Base-by-base conservation (phyloP, 2,888 invertebrate genomes). In the Hydrotaea cyrtoneurina region DNA sequence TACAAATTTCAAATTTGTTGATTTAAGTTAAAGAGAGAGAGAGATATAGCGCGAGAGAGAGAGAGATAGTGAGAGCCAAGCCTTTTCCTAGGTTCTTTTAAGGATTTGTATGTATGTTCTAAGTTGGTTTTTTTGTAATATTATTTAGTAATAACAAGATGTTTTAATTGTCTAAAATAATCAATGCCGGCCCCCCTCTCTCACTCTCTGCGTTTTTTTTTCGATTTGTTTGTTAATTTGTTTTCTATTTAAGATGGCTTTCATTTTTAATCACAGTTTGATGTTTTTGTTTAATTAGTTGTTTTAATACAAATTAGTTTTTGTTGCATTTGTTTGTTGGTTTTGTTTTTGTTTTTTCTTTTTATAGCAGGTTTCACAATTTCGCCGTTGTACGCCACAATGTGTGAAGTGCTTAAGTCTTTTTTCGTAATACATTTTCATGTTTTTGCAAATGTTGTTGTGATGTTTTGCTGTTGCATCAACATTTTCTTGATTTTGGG, bases 331-430 rank as follows among this genome's bases (percentile, higher is more conserved):
- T 83, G 69, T 74, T 83, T 50, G 7, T 26, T 59, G 62, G 57
- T 72, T n/a, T 50, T 43, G 43, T 74, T 74, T 50, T n/a, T 74
- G 43, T 26, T 21, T 74, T 74, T 50, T 7, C 59, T 59, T 82
- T 86, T 85, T 82, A 77, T 85, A 83, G 85, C 86, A 84, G 81
- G 82, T 85, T 86, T 84, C 86, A 86, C 85, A 87, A 86, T 77
- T 86, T 81, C 82, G 81, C 80, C 85, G 80, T 85, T 83, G 73
- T 71, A 83, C 83, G 82, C 79, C 84, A 80, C 73, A 84, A 86
- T 86, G 87, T 88, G 88, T 87, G 87, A 88, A 88, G 89, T 89
- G 88, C 88, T 90, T 88, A 89, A 89, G 89, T 90, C 89, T 89
- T 89, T 72, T 55, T 53, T 82, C 80, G 43, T 78, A 81, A 83